Evolutionary conservation across 37 sponge, comb jelly and placozoan species (phyloP).

Genomic region (Hormiphora californensis): DNA sequence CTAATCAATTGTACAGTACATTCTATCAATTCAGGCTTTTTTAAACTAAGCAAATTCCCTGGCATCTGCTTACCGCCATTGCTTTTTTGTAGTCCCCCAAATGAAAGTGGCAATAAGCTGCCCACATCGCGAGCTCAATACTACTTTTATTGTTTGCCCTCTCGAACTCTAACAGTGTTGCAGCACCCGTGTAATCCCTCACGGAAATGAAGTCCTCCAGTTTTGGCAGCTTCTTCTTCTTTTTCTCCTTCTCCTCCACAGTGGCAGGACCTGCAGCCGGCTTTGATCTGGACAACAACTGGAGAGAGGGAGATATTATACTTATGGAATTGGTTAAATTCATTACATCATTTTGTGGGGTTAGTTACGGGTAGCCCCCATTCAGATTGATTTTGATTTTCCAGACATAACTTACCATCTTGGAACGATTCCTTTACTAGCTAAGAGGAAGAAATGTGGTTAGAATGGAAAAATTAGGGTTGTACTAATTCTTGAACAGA

Average conservation of each 20-base stretch:
- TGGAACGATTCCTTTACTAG: too few species aligned
- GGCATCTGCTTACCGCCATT: conserved; percentile 60
- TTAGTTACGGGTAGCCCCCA: too few species aligned
- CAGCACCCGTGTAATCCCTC: conserved; percentile 92
- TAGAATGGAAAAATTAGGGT: too few species aligned
- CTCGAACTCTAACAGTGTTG: conserved; percentile 84
- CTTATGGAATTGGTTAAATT: too few species aligned
- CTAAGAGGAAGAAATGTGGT: too few species aligned
- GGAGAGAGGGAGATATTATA: background rate
- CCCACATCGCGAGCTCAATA: conserved; percentile 69
- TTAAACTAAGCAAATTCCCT: too few species aligned
- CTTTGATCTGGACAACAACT: conserved; percentile 60
- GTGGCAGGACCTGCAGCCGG: conserved; percentile 57
- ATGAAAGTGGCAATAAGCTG: conserved; percentile 91
- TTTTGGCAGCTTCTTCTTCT: conserved; percentile 74
- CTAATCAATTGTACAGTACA: too few species aligned
- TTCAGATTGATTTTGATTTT: too few species aligned
- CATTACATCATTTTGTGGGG: too few species aligned
- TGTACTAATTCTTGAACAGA: too few species aligned
- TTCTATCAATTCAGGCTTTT: too few species aligned
- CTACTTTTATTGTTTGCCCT: conserved; percentile 15
- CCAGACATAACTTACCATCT: too few species aligned
- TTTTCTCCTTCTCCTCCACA: conserved; percentile 69
- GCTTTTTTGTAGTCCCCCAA: conserved; percentile 81
- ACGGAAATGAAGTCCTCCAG: conserved; percentile 73